A percentile compares a stretch with the other conserved stretches of the same genome.
phyloP scores from a whole-genome alignment of 2,113 vertebrate species.

The Alethe diademata region DNA sequence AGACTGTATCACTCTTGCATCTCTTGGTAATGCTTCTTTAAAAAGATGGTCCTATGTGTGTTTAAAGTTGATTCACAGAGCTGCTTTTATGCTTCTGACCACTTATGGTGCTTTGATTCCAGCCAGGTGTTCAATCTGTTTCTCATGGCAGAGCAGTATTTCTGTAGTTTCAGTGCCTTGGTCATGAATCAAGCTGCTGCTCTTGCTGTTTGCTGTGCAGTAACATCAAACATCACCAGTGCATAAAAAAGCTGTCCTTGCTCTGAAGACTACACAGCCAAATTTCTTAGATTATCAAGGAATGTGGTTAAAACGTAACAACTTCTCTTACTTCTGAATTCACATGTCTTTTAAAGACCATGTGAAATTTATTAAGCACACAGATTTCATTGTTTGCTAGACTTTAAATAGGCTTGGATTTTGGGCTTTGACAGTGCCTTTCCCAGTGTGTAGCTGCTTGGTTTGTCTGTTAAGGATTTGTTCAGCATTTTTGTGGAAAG shows the following conservation, averaged over 20 bases:
- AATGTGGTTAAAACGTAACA: background rate
- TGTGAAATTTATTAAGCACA: conserved; percentile 37
- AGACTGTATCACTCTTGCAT: background rate
- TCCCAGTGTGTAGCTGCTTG: background rate
- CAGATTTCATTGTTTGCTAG: conserved; percentile 6
- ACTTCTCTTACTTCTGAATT: background rate
- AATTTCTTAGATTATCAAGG: background rate
- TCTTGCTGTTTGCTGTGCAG: background rate
- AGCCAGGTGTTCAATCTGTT: background rate
- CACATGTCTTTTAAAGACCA: background rate
- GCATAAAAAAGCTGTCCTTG: background rate
- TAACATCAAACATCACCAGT: background rate
- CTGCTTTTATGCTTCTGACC: background rate
- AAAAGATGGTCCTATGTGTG: background rate
- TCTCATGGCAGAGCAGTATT: background rate
- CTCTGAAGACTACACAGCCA: background rate
- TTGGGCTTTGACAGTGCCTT: background rate
- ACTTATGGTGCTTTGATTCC: background rate
- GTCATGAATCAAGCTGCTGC: background rate
- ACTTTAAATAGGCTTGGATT: conserved; percentile 37
- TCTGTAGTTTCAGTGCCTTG: background rate
- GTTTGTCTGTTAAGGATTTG: background rate
- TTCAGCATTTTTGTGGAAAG: background rate
- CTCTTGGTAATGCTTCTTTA: background rate
- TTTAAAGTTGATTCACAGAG: background rate